These are phyloP conservation scores for Zosterops hypoxanthus DNA, from an alignment of 2,113 vertebrate genomes.

Conservation along the genomic window DNA sequence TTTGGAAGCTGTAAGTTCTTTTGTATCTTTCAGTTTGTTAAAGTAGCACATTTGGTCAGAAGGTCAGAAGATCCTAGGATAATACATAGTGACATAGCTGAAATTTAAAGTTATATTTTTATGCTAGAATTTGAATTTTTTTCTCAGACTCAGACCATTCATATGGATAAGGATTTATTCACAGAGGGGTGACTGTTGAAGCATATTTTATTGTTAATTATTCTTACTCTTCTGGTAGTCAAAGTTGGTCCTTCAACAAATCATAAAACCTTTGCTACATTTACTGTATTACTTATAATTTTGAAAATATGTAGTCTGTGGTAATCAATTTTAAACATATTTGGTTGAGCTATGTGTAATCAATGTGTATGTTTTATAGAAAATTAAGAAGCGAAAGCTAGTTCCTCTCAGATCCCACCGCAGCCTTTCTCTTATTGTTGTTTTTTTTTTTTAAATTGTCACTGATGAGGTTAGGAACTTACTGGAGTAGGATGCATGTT, in stretches of 20 bases:
- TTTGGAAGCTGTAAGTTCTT: constrained; percentile 96
- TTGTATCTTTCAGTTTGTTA: not conserved
- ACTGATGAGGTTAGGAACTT: not conserved
- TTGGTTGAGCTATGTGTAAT: not conserved
- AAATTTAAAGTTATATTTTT: not conserved
- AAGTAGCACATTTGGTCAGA: not conserved
- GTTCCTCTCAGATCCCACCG: not conserved
- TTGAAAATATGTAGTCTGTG: not conserved
- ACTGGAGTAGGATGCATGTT: not conserved
- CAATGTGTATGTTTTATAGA: not conserved
- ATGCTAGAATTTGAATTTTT: not conserved
- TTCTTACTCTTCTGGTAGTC: not conserved
- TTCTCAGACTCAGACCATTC: not conserved
- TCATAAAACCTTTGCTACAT: not conserved
- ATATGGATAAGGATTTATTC: not conserved
- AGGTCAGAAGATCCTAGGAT: not conserved
- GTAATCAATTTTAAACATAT: not conserved
- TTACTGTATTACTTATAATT: not conserved
- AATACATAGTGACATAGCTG: not conserved
- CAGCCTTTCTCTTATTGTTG: not conserved
- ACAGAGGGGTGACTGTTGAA: not conserved
- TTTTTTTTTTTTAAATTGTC: not conserved
- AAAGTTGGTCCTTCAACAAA: not conserved
- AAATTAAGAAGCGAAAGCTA: not conserved
- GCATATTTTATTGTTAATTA: not conserved